These are phyloP conservation scores for Urocolius indicus DNA, from an alignment of 2,113 vertebrate species.

Conservation along the genomic window DNA sequence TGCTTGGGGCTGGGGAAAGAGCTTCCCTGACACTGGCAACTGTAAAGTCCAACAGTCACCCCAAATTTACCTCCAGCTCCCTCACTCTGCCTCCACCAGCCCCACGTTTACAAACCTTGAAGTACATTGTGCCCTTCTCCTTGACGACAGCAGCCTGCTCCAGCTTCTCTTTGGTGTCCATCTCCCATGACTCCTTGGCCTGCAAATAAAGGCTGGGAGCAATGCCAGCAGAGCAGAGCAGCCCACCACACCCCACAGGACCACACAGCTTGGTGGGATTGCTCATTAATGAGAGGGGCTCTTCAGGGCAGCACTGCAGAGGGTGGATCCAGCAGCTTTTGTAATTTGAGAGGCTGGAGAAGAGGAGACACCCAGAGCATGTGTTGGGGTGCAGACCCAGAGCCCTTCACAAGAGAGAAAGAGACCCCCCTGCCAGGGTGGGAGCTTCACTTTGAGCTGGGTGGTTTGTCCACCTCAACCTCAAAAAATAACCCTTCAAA, in stretches of 20 bases:
- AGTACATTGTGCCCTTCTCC: conserved; percentile 94
- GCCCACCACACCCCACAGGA: background rate
- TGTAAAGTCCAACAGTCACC: background rate
- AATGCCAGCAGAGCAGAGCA: background rate
- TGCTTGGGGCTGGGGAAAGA: rapidly evolving
- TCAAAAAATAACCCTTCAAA: background rate
- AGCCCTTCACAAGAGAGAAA: background rate
- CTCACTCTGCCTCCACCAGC: background rate
- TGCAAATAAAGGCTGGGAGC: conserved; percentile 64
- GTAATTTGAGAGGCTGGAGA: background rate
- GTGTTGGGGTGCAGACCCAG: rapidly evolving
- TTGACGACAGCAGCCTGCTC: conserved; percentile 85
- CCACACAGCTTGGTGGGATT: background rate
- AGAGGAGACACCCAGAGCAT: background rate
- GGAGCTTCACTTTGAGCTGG: background rate
- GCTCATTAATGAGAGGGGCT: background rate
- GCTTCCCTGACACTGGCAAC: background rate
- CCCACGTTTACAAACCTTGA: conserved; percentile 83
- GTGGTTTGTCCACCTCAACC: background rate
- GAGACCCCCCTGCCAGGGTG: rapidly evolving
- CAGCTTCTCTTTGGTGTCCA: conserved; percentile 94
- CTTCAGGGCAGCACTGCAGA: background rate
- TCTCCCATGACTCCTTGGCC: conserved; percentile 98
- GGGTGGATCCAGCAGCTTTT: background rate
- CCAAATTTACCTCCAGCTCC: background rate